Conservation (phyloP, 2,888 invertebrate genomes). For the Agrilus mali region DNA sequence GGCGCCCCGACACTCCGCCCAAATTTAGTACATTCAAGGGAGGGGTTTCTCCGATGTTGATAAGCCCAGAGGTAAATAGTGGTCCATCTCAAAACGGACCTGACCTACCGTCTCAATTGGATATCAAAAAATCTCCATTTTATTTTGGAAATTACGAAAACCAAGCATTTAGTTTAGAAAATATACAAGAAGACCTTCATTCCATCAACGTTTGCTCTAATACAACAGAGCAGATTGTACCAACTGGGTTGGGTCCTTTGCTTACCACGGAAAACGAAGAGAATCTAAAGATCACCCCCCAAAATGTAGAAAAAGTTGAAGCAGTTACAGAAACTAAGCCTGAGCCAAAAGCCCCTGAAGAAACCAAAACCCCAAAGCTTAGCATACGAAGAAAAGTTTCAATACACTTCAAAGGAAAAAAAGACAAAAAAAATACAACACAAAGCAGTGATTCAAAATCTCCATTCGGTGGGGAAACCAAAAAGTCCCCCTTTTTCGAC, state of each 20-base stretch:
- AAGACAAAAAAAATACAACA: slow-evolving; percentile 21
- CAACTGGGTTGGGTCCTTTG: neutral
- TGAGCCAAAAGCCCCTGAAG: slow-evolving; percentile 7
- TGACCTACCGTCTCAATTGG: no score
- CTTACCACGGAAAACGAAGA: slow-evolving; percentile 29
- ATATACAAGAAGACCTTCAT: slow-evolving; percentile 15
- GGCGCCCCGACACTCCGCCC: slow-evolving; percentile 6
- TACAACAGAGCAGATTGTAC: no score
- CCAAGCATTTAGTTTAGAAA: slow-evolving; percentile 18
- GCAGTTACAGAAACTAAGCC: slow-evolving; percentile 6
- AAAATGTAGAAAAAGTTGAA: slow-evolving; percentile 9
- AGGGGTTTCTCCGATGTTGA: neutral
- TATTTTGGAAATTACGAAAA: slow-evolving; percentile 23
- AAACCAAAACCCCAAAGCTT: slow-evolving; percentile 22
- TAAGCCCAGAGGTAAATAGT: neutral
- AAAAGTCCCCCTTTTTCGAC: slow-evolving; percentile 22
- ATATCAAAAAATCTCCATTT: slow-evolving; percentile 19
- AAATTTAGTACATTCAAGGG: neutral
- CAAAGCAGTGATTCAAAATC: slow-evolving; percentile 4
- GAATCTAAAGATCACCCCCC: slow-evolving; percentile 22
- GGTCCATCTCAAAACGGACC: no score
- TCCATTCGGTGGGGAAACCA: slow-evolving; percentile 3
- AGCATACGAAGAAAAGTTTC: slow-evolving; percentile 33
- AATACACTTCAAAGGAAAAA: slow-evolving; percentile 35
- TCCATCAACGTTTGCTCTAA: slow-evolving; percentile 22